Evolutionary conservation across 2,888 invertebrate genomes (phyloP).

Genomic region (Spicauda simplicius): DNA sequence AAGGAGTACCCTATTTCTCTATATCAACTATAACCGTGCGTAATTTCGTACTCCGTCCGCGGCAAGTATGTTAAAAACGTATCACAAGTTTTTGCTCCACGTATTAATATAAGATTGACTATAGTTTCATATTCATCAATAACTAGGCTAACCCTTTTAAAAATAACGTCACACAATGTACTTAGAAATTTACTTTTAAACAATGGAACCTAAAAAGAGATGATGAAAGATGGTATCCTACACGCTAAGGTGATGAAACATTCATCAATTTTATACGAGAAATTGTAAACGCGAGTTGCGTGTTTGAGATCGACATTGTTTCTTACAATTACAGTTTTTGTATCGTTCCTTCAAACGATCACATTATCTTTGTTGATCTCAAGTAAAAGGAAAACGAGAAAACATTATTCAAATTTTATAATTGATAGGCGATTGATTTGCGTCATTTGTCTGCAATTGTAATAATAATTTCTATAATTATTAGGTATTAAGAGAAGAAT

Average conservation of each 20-base stretch:
- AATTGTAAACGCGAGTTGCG: background rate
- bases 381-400: constrained; percentile 14
- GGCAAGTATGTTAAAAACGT: too few relatives aligned
- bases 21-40: too few relatives aligned
- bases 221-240: too few relatives aligned
- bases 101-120: too few relatives aligned
- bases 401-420: background rate
- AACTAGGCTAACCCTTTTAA: too few relatives aligned
- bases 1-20: too few relatives aligned
- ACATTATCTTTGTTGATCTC: background rate
- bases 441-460: constrained; percentile 12
- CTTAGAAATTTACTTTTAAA: too few relatives aligned
- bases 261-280: background rate
- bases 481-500: constrained; percentile 7
- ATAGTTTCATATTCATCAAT: too few relatives aligned
- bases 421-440: constrained; percentile 8
- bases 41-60: too few relatives aligned
- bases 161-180: too few relatives aligned
- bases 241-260: background rate
- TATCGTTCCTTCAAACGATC: background rate
- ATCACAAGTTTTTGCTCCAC: too few relatives aligned
- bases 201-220: background rate
- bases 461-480: constrained; percentile 15
- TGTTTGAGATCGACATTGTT: constrained; percentile 1
- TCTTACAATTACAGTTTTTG: background rate